Base-by-base conservation (phyloP, 2,888 invertebrate genomes). In the Acronicta alni region DNA sequence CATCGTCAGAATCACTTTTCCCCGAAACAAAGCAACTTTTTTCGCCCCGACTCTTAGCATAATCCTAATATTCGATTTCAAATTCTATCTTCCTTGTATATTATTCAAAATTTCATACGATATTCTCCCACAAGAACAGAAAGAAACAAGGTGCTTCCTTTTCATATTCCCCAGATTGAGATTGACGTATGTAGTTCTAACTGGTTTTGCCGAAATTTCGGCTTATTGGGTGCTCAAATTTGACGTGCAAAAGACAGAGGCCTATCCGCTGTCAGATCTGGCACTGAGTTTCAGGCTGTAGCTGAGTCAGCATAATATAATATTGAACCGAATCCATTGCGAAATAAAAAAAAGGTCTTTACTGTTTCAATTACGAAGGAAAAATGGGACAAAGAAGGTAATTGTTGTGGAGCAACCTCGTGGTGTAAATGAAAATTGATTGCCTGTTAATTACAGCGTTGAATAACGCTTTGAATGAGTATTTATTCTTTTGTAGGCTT, bases 161-260 rank as follows among this genome's bases (percentile, higher is more conserved):
- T 69, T 56, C 38, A 63, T 51, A 75, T 60, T 59, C 53, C 51
- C 46, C 58, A 79, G 75, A 88, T 85, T 83, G 75, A 79, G 75
- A 85, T 78, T 83, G 88, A 84, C 88, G 77, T 77, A 63, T 78
- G 81, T 81, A 80, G 64, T 77, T 63, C 75, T 80, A 79, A 81
- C 80, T 75, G 70, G 80, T 79, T 83, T 82, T 82, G 76, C 75
- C 65, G 70, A 79, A 83, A 83, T 84, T 85, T 80, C 60, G 74
- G 78, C 78, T 86, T 81, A 84, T 83, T 82, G 83, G 79, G 66
- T 75, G 78, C 77, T 79, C 74, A 83, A 89, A 90, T 89, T 87
- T 88, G 91, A 90, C 89, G 82, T 66, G 75, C 66, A 86, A 90
- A 83, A 83, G 89, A 89, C 89, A 85, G 85, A 78, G 83, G 85